Conservation (phyloP, 2,113 vertebrate species). For the Pipra filicauda region DNA sequence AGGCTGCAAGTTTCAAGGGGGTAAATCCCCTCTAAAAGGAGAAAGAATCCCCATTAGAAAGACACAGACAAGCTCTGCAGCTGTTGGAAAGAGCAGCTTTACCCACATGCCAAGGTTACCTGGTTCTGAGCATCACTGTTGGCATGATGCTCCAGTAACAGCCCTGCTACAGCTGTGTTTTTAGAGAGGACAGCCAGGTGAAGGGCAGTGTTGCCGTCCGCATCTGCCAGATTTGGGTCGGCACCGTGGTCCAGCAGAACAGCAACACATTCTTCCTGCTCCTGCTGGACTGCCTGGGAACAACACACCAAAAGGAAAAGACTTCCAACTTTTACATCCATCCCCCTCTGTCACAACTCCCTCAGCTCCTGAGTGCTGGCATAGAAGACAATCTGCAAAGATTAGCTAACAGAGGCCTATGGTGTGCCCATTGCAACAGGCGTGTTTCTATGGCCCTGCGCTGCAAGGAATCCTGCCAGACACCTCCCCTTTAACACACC, state of each 20-base stretch:
- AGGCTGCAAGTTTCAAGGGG: constrained; percentile 77
- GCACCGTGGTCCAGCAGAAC: constrained; percentile 81
- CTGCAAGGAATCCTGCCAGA: not conserved
- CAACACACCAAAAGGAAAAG: no score
- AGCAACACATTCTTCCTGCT: constrained; percentile 52
- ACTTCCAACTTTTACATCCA: no score
- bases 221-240: constrained; percentile 77
- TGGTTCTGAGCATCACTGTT: constrained; percentile 79
- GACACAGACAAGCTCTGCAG: not conserved
- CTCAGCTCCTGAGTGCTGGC: not conserved
- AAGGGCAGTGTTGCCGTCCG: constrained; percentile 79
- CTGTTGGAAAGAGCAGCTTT: not conserved
- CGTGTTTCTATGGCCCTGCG: not conserved
- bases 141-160: constrained; percentile 75
- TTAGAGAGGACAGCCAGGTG: constrained; percentile 79
- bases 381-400: not conserved
- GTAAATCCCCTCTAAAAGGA: constrained; percentile 80
- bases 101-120: constrained; percentile 55
- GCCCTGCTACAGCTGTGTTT: constrained; percentile 59
- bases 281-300: no score
- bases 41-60: not conserved
- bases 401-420: not conserved
- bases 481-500: not conserved
- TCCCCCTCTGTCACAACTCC: not conserved
- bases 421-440: rapidly evolving